phyloP scores from a whole-genome alignment of 2,888 invertebrate species.

The Melanargia galathea region DNA sequence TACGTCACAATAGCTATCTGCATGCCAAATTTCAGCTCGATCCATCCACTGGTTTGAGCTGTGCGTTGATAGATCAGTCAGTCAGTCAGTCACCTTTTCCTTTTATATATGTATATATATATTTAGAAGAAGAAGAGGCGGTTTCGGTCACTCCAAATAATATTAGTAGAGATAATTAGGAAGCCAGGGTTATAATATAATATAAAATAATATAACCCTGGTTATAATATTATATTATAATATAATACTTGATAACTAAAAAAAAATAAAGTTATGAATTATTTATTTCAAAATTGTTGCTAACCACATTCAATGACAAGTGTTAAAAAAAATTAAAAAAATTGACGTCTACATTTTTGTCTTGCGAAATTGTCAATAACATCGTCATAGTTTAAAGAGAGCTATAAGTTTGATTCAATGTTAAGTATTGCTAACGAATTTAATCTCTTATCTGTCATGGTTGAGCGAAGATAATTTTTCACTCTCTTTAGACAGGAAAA shows the following conservation, averaged over 20 bases:
- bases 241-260: background rate
- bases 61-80: too few species aligned
- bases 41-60: too few species aligned
- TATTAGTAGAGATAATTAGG: conserved; percentile 2
- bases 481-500: conserved; percentile 1
- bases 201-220: too few species aligned
- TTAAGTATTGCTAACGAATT: background rate
- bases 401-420: background rate
- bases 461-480: background rate
- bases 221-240: too few species aligned
- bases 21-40: too few species aligned
- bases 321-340: background rate
- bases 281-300: background rate
- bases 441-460: background rate
- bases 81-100: too few species aligned
- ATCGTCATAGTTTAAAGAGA: background rate
- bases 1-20: too few species aligned
- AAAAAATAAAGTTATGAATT: background rate
- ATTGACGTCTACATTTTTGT: background rate
- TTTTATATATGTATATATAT: too few species aligned
- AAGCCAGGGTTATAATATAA: conserved; percentile 1
- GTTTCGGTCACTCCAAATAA: conserved; percentile 6
- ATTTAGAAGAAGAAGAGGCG: conserved; percentile 1
- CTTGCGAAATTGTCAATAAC: background rate
- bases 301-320: background rate